Percentiles rank a stretch among this genome's conserved stretches.
phyloP scores from a whole-genome alignment of 2,797 vertebrate genomes.

The Orestias chungarensis region DNA sequence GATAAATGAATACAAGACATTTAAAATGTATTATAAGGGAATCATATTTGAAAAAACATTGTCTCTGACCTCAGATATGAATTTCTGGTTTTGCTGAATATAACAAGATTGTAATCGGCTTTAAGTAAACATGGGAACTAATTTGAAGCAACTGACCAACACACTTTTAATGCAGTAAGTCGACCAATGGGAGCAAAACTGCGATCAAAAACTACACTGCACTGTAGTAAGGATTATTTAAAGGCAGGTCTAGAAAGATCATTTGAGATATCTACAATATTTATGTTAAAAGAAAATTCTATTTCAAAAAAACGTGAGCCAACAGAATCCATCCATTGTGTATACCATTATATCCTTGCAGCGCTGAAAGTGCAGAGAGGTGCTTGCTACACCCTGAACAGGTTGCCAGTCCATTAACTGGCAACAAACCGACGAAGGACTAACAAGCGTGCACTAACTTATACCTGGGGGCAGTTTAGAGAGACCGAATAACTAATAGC shows the following conservation, averaged over 20 bases:
- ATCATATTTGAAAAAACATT: too few species aligned
- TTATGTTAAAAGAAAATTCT: too few species aligned
- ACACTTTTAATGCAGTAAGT: conserved; percentile 57
- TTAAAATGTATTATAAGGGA: too few species aligned
- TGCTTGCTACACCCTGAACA: too few species aligned
- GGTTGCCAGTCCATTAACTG: too few species aligned
- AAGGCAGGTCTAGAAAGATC: conserved; percentile 24
- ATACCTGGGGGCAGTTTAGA: too few species aligned
- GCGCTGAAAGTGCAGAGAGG: too few species aligned
- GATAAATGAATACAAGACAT: too few species aligned
- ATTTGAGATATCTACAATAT: background rate
- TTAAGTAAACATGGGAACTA: conserved; percentile 25
- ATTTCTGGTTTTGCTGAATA: background rate
- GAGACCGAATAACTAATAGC: too few species aligned
- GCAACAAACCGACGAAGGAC: too few species aligned
- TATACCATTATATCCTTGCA: background rate
- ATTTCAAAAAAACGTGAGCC: background rate
- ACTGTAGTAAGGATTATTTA: conserved; percentile 59
- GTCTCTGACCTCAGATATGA: too few species aligned
- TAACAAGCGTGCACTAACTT: too few species aligned
- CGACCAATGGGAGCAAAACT: conserved; percentile 58
- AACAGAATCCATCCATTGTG: background rate
- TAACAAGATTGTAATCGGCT: conserved; percentile 32
- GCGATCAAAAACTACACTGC: conserved; percentile 56
- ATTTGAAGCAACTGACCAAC: conserved; percentile 7